Evolutionary conservation across 1,140 invertebrate species (phyloP), one percentile per base, ranked within the genome.

Genomic region (Drosophila ohnishii): DNA sequence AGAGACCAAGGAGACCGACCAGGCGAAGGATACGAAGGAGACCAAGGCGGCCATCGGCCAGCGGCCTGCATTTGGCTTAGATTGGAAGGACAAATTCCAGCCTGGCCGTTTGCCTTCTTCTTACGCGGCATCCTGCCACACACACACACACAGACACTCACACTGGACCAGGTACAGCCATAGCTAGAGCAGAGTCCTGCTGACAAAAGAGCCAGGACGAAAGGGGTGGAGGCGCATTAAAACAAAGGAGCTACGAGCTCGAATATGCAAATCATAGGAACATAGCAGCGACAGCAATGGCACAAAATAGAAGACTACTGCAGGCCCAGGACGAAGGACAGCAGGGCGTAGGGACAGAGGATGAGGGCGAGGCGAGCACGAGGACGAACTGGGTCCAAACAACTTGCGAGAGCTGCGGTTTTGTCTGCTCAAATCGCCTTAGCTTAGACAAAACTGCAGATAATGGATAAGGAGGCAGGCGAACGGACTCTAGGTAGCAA

Each of bases 241-340:
- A 86, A 86, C 82, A 87, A 87, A 87, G 84, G 72, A 87, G 76
- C 84, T 87, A 63, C 75, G 64, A 86, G 56, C 82, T 80, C 65
- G 72, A 86, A 87, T 88, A 87, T 87, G 83, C 83, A 87, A 88
- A 87, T 88, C 80, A 88, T 88, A 88, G 84, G 80, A 88, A 83
- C 71, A 69, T 66, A 75, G 61, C n/a, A 44, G 47, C 35, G 47
- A 7, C 13, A 37, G 53, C 55, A 65, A 16, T 47, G 34, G 39
- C 51, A 72, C 67, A 66, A 45, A 59, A 78, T 67, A 69, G 66
- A 58, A 72, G 59, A 62, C 61, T 10, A 40, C 61, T 56, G 35
- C 55, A 57, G 55, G 22, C 35, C 35, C 37, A 42, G 50, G 14
- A 62, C 28, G 28, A 63, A 61, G 56, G 28, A n/a, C 28, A 30